Evolutionary conservation across 2,888 invertebrate species (phyloP).

Genomic region (Oscheius sp.): DNA sequence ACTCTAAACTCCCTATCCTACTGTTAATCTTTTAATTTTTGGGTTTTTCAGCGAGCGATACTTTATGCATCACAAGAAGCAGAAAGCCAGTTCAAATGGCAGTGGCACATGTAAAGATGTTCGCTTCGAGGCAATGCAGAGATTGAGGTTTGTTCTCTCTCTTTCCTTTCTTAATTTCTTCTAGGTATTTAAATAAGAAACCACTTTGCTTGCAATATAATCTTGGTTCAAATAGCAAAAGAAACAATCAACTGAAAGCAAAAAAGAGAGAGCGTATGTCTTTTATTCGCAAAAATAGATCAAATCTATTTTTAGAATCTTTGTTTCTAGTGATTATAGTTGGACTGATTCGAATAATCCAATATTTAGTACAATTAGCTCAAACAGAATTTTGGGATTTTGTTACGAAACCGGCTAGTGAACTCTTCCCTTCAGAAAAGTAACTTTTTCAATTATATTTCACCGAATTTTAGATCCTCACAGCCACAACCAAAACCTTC

Average conservation of each 20-base stretch:
- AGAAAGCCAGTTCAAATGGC: slow-evolving; percentile 27
- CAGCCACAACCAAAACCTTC: background rate
- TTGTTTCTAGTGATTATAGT: slow-evolving; percentile 39
- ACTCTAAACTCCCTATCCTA: slow-evolving; percentile 1
- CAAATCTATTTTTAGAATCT: slow-evolving; percentile 32
- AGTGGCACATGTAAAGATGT: slow-evolving; percentile 36
- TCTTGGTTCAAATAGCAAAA: slow-evolving; percentile 32
- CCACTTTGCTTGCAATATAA: slow-evolving; percentile 63
- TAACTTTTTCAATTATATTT: background rate
- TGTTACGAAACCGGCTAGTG: slow-evolving; percentile 53
- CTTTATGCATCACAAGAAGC: slow-evolving; percentile 48
- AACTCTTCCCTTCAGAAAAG: slow-evolving; percentile 40
- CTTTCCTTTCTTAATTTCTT: background rate
- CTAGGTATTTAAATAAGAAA: slow-evolving; percentile 58
- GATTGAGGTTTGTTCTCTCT: slow-evolving; percentile 36
- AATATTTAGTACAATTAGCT: slow-evolving; percentile 40
- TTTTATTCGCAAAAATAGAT: background rate
- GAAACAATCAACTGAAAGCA: slow-evolving; percentile 22
- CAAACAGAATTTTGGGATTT: slow-evolving; percentile 54
- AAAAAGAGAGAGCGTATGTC: slow-evolving; percentile 47
- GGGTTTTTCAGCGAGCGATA: slow-evolving; percentile 38
- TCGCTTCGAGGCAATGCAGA: slow-evolving; percentile 46
- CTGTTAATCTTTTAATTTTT: background rate
- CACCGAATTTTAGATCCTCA: background rate
- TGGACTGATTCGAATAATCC: slow-evolving; percentile 37